phyloP scores from a whole-genome alignment of 2,113 vertebrate species.

The Siniperca chuatsi region DNA sequence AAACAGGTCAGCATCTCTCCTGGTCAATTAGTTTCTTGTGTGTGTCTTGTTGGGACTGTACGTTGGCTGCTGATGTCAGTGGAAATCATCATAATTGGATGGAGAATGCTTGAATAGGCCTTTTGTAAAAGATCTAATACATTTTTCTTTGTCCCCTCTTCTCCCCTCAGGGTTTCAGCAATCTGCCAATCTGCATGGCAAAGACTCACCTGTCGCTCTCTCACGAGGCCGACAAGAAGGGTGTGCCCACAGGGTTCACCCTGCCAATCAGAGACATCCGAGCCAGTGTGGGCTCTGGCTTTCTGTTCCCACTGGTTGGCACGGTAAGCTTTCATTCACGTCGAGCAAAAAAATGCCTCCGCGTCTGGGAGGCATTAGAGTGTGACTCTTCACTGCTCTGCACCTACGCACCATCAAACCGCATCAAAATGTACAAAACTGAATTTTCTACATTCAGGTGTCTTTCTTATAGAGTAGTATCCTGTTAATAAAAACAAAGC shows the following conservation, averaged over 20 bases:
- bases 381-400: background rate
- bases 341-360: background rate
- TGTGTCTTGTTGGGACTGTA: background rate
- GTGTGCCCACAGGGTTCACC: conserved; percentile 92
- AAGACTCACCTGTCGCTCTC: conserved; percentile 98
- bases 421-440: background rate
- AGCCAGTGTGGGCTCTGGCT: conserved; percentile 95
- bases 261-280: conserved; percentile 96
- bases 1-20: conserved; percentile 87
- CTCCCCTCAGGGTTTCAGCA: conserved; percentile 89
- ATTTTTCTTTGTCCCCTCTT: background rate
- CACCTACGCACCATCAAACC: background rate
- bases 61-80: background rate
- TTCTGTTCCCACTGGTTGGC: conserved; percentile 95
- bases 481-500: background rate
- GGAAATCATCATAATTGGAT: background rate
- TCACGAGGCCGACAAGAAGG: conserved; percentile 95
- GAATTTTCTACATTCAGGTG: background rate
- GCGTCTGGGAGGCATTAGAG: background rate
- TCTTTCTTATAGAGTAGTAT: background rate
- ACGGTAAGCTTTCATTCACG: conserved; percentile 84
- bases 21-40: background rate
- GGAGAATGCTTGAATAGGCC: background rate
- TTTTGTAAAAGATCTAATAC: background rate
- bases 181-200: conserved; percentile 97